These are phyloP conservation scores for Parazoanthus darwini DNA, from an alignment of 92 coral and sea anemone genomes.

Conservation along the genomic window DNA sequence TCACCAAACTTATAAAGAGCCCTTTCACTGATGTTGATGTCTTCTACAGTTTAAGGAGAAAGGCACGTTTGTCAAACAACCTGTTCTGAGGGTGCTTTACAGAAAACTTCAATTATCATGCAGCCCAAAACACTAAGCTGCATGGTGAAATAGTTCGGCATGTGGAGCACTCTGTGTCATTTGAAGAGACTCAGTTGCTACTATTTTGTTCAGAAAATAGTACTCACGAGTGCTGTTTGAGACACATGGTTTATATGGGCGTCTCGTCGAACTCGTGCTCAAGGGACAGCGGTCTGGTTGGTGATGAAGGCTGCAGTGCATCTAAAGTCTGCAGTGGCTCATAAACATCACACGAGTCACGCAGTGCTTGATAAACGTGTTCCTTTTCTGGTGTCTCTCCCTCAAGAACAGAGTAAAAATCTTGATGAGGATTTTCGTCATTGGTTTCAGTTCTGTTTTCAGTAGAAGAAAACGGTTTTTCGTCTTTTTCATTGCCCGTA, in stretches of 20 bases:
- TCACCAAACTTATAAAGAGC: no score
- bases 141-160: no score
- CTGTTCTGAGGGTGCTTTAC: no score
- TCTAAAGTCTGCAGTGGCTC: constrained; percentile 4
- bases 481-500: background rate
- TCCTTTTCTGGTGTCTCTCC: background rate
- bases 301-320: background rate
- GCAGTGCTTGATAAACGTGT: constrained; percentile 24
- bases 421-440: background rate
- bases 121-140: no score
- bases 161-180: no score
- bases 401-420: background rate
- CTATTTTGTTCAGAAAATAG: no score
- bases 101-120: no score
- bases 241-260: background rate
- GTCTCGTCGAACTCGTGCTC: constrained; percentile 28
- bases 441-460: background rate
- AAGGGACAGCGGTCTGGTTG: background rate
- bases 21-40: no score
- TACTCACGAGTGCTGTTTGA: background rate
- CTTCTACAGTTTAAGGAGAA: no score
- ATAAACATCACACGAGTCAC: background rate
- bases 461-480: background rate
- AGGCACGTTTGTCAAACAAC: no score
- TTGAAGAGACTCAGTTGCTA: no score